These are phyloP conservation scores for Betta splendens DNA, from an alignment of 2,797 vertebrate genomes.

Conservation along the genomic window DNA sequence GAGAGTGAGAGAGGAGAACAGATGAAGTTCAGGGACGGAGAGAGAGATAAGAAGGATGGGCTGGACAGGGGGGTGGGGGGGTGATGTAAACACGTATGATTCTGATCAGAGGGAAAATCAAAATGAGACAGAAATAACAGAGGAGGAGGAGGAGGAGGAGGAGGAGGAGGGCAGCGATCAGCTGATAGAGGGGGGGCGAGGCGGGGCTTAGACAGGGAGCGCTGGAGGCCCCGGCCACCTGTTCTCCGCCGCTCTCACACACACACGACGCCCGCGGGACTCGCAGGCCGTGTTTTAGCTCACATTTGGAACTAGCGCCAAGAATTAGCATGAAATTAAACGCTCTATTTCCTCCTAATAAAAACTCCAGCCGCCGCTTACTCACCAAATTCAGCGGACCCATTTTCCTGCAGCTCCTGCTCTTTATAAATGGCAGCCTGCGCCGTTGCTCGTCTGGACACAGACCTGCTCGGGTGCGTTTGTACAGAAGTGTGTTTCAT, in stretches of 20 bases:
- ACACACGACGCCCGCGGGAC: constrained; percentile 27
- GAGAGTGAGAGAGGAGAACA: constrained; percentile 8
- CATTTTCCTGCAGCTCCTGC: constrained; percentile 68
- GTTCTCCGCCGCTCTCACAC: constrained; percentile 38
- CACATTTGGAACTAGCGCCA: constrained; percentile 63
- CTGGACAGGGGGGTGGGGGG: constrained; percentile 8
- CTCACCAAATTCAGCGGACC: constrained; percentile 67
- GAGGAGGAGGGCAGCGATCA: constrained; percentile 39
- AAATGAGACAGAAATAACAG: constrained; percentile 26
- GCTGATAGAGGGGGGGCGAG: constrained; percentile 57
- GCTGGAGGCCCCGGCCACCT: constrained; percentile 57
- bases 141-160: constrained; percentile 12
- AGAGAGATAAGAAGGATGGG: constrained; percentile 37
- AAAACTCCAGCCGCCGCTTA: constrained; percentile 65
- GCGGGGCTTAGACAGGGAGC: constrained; percentile 34
- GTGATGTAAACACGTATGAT: constrained; percentile 37
- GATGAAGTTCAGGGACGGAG: constrained; percentile 14
- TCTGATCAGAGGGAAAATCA: constrained; percentile 40
- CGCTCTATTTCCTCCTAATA: constrained; percentile 64
- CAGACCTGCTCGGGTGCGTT: constrained; percentile 33
- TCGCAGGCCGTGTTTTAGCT: constrained; percentile 48
- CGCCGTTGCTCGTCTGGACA: constrained; percentile 45
- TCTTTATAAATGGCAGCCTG: constrained; percentile 66
- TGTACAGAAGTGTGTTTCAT: constrained; percentile 10
- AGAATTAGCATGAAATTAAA: constrained; percentile 73